Base-by-base conservation (phyloP, 2,113 vertebrate species). In the Pygoscelis antarcticus region DNA sequence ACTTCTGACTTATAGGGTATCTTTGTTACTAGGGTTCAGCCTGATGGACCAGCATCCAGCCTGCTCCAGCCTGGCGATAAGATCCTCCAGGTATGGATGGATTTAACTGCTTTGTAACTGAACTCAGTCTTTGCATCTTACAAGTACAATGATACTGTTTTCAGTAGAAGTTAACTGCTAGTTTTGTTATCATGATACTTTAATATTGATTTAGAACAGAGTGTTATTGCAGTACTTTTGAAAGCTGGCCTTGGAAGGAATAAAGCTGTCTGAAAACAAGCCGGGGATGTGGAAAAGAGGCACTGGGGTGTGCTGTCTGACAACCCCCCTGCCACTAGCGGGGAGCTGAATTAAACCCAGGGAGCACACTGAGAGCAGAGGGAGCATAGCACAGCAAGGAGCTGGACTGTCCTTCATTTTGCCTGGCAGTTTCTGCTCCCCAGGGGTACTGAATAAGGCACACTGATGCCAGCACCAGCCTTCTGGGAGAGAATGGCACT, bases 21-120 rank as follows among this genome's bases (percentile, higher is more conserved):
- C 99, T 99, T 99, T 99, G 99, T 99, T 99, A 99, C 99, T 99
- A 99, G 99, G 99, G 99, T 99, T 99, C 99, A 99, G 99, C 99
- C 99, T 99, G 99, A 99, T 75, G 99, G 99, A 96, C 99, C 99
- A 46, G 99, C 99, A 55, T 98, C 98, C 97, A 98, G 98, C 88
- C 96, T 99, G 96, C 99, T 99, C 95, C 99, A 98, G 98, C 99
- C 99, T 60, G 99, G 99, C 93, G 99, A 99, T 98, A 99, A 99
- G 98, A 99, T 99, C 98, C 98, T 99, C 94, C 99, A 99, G 99
- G 99, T 99, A 99, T 98, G 98, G 86, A 5, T 17, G n/a, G 94
- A 4, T 54, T 91, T 69, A 11, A 26, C 22, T 61, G 75, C 58
- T 93, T 36, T 57, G 17, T 62, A 29, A n/a, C 42, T 11, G 2